A percentile compares a stretch with the other conserved stretches of the same genome.
phyloP scores from a whole-genome alignment of 30 jellyfish, hydroid and myxozoan genomes.

The Sanderia malayensis region DNA sequence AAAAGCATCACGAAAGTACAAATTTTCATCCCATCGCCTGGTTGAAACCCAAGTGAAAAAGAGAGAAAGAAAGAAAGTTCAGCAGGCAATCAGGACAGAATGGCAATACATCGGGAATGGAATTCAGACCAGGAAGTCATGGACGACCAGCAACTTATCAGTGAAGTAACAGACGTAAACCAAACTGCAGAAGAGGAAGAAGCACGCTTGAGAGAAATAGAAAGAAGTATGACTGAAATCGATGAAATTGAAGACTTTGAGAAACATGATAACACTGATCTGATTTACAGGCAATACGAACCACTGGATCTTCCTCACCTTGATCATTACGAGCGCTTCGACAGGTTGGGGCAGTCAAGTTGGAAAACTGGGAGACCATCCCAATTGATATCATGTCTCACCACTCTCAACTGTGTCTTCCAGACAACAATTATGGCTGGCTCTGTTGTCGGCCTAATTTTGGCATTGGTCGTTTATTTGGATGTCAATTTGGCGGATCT shows the following conservation, averaged over 20 bases:
- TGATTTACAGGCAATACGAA: constrained; percentile 58
- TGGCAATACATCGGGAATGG: constrained; percentile 1
- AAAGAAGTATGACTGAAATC: constrained; percentile 35
- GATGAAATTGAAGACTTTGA: constrained; percentile 57
- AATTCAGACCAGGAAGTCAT: not conserved
- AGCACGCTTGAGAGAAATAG: constrained; percentile 33
- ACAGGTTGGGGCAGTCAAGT: constrained; percentile 47
- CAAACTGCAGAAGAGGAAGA: not conserved
- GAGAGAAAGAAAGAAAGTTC: too few relatives aligned
- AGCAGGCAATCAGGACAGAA: too few relatives aligned
- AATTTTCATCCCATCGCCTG: too few relatives aligned
- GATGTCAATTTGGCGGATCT: constrained; percentile 52
- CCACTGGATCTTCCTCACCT: constrained; percentile 29
- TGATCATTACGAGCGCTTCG: constrained; percentile 43
- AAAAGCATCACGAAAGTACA: too few relatives aligned
- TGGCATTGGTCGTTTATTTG: constrained; percentile 33
- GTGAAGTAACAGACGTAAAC: not conserved
- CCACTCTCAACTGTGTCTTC: constrained; percentile 25
- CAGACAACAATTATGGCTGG: constrained; percentile 54
- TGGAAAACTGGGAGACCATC: constrained; percentile 67
- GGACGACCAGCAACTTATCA: not conserved
- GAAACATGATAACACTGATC: constrained; percentile 31
- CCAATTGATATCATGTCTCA: constrained; percentile 26
- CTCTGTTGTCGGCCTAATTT: constrained; percentile 16
- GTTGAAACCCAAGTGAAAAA: too few relatives aligned